Percentiles rank a stretch among this genome's conserved stretches.
phyloP scores from a whole-genome alignment of 2,797 vertebrate genomes.

The Perodicticus potto region DNA sequence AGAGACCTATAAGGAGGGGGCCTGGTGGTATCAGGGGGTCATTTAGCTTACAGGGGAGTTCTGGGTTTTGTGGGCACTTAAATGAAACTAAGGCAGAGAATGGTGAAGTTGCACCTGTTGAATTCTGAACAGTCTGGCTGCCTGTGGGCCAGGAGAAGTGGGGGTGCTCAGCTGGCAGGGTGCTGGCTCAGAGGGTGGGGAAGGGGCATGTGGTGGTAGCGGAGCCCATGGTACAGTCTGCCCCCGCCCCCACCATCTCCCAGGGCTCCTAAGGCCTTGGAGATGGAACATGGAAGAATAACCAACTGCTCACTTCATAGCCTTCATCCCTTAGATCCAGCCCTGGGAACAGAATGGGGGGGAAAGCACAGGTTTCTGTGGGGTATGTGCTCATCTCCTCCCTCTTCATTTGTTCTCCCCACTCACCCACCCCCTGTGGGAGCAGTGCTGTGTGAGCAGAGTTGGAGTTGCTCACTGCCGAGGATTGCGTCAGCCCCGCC shows the following conservation, averaged over 20 bases:
- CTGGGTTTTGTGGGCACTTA: neutral
- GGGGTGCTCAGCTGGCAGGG: neutral
- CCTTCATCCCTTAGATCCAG: neutral
- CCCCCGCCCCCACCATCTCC: neutral
- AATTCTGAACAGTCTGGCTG: neutral
- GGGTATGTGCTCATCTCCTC: slow-evolving; percentile 9
- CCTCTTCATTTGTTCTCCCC: slow-evolving; percentile 21
- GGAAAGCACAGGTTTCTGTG: neutral
- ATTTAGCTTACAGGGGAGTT: neutral
- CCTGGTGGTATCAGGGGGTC: fast-evolving
- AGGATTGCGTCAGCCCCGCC: slow-evolving; percentile 78
- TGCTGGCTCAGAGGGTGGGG: neutral
- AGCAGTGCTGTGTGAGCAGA: slow-evolving; percentile 39
- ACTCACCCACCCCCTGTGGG: neutral
- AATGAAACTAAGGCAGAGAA: neutral
- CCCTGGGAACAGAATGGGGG: neutral
- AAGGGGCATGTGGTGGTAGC: neutral
- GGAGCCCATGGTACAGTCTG: neutral
- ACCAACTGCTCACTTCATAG: neutral
- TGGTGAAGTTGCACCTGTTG: neutral
- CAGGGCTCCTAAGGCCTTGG: neutral
- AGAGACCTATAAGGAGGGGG: neutral
- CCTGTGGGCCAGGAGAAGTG: neutral
- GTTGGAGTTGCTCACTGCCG: slow-evolving; percentile 52
- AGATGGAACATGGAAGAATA: neutral